Percentiles rank a stretch among this genome's conserved stretches.
Evolutionary conservation across 2,888 invertebrate species (phyloP).

Genomic region (Elmis aenea): DNA sequence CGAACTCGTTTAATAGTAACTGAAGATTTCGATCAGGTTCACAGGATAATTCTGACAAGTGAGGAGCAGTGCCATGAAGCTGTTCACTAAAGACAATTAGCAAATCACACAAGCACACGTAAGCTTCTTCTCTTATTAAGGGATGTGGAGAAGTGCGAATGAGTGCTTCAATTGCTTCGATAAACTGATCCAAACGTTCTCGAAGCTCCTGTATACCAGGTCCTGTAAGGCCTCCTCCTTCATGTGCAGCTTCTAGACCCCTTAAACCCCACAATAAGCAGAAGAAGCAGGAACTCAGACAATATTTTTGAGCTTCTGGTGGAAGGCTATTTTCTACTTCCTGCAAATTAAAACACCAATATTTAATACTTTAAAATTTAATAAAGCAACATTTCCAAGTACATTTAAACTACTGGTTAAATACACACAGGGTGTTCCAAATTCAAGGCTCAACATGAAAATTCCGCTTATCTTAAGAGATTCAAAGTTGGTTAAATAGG

Average conservation of each 20-base stretch:
- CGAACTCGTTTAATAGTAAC: constrained; percentile 80
- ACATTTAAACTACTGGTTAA: constrained; percentile 4
- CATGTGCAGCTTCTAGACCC: constrained; percentile 69
- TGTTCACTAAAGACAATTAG: constrained; percentile 90
- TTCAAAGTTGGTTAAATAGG: too few species aligned
- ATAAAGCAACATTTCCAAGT: not conserved
- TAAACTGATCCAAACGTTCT: constrained; percentile 68
- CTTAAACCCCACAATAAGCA: constrained; percentile 86
- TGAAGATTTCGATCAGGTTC: constrained; percentile 77
- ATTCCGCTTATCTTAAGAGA: too few species aligned
- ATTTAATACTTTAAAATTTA: not conserved
- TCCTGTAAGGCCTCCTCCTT: constrained; percentile 54
- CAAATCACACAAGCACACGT: constrained; percentile 92
- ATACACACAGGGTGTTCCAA: too few species aligned
- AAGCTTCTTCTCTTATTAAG: constrained; percentile 78
- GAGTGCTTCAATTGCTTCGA: constrained; percentile 66
- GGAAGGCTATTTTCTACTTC: constrained; percentile 50
- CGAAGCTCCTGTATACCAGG: constrained; percentile 60
- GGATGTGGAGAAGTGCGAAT: constrained; percentile 63
- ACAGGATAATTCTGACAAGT: constrained; percentile 61
- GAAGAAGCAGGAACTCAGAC: constrained; percentile 80
- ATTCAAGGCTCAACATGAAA: too few species aligned
- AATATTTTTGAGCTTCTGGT: constrained; percentile 65
- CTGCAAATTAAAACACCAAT: too few species aligned
- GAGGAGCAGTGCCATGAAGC: constrained; percentile 49